Evolutionary conservation across 2,113 vertebrate species (phyloP).

Genomic region (Zosterops japonicus): DNA sequence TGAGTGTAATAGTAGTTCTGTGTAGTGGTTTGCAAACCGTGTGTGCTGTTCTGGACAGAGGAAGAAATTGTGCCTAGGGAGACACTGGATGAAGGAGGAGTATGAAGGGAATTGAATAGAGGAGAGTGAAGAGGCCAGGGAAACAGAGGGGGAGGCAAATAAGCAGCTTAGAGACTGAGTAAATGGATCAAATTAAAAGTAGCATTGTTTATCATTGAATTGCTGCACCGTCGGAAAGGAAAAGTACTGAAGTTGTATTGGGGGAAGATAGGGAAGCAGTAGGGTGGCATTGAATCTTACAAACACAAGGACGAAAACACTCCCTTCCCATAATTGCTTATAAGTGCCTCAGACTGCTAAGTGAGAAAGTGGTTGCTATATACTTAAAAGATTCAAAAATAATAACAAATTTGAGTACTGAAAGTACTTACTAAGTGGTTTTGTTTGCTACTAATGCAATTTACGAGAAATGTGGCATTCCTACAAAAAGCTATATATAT

Average conservation of each 20-base stretch:
- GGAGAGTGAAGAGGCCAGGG: neutral
- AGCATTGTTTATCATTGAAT: neutral
- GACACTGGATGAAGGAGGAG: neutral
- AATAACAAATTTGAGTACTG: neutral
- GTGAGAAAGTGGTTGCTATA: neutral
- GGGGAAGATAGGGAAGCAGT: neutral
- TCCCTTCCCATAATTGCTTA: neutral
- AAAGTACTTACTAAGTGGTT: neutral
- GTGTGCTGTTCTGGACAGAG: neutral
- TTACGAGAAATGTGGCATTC: neutral
- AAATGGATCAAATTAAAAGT: neutral
- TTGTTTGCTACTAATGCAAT: neutral
- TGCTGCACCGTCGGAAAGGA: neutral
- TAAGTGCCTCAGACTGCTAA: neutral
- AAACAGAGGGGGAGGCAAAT: constrained; percentile 3
- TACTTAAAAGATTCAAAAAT: neutral
- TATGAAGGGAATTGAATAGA: neutral
- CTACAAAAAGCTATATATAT: too few species aligned
- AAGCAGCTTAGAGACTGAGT: neutral
- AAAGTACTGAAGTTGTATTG: neutral
- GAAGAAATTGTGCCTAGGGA: neutral
- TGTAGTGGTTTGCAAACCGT: neutral
- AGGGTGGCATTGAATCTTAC: neutral
- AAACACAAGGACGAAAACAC: neutral
- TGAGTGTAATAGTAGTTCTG: neutral